Base-by-base conservation (phyloP, 1,140 invertebrate genomes). In the Ceratitis capitata region DNA sequence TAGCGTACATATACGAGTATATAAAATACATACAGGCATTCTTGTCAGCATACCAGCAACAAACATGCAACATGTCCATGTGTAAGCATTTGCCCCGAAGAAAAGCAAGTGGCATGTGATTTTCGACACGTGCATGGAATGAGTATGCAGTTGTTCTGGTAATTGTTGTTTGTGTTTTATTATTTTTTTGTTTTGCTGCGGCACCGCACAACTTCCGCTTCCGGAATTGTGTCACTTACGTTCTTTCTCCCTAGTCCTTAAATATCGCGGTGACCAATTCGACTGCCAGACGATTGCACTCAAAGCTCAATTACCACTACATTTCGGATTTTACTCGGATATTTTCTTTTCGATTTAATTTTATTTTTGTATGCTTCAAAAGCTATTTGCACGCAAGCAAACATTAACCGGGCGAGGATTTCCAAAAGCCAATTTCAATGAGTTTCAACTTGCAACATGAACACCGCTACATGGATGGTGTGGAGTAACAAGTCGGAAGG, bases 371-470 rank as follows among this genome's bases (percentile, higher is more conserved):
- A 45, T 78, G 16, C 69, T n/a, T 0, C 69, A 10, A 42, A 78
- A 23, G 69, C n/a, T 35, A 78, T 78, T 78, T 45, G 39, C 69
- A 78, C 69, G 69, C 69, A 45, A 78, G 19, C 64, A 12, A 26
- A 32, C 14, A 14, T 42, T 39, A 23, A 78, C 9, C n/a, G 19
- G 23, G 39, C 10, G 26, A 47, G 3, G n/a, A 45, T 14, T 78
- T 23, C 64, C 5, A 78, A 78, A 19, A 45, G 69, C 69, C 19
- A 47, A 26, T 78, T 78, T 78, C 69, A 78, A 45, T 45, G 69
- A 78, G 69, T 10, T 78, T 23, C 69, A 78, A 78, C 69, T 78
- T 78, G 35, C 69, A 78, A 78, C 69, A 45, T 78, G 69, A 26
- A 78, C 39, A 47, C 69, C 69, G 39, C 12, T 78, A 35, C 56